Conservation (phyloP, 1,140 invertebrate genomes). For the Heliconius congener region DNA sequence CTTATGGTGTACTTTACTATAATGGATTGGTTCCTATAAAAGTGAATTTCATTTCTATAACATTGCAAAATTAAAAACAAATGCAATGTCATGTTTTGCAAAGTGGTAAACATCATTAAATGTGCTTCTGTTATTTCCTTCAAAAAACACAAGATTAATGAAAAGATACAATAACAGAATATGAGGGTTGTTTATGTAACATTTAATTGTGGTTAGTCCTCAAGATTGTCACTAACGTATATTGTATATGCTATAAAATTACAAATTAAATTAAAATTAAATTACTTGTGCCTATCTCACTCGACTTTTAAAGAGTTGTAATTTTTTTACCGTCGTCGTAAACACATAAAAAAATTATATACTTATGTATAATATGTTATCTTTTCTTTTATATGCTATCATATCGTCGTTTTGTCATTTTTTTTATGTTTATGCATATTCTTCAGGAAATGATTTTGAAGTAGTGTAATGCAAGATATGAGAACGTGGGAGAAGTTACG, state of each 20-base stretch:
- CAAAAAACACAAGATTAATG: background rate
- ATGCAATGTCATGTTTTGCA: too few species aligned
- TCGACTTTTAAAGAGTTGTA: background rate
- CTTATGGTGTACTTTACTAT: too few species aligned
- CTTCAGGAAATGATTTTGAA: background rate
- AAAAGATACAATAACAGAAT: too few species aligned
- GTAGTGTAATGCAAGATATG: too few species aligned
- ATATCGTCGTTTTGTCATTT: background rate
- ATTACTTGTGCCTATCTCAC: background rate
- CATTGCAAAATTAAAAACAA: too few species aligned
- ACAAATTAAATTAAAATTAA: too few species aligned
- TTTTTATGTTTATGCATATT: background rate
- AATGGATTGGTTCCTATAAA: too few species aligned
- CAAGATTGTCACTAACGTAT: background rate
- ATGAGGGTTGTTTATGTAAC: too few species aligned
- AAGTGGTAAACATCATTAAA: too few species aligned
- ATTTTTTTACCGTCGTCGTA: background rate
- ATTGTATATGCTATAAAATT: background rate
- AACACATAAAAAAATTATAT: background rate
- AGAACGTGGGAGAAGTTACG: background rate
- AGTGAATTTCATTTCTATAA: too few species aligned
- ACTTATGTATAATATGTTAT: constrained; percentile 7
- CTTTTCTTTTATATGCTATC: background rate
- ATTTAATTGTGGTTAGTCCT: background rate
- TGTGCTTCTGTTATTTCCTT: too few species aligned